phyloP scores from a whole-genome alignment of 1,140 invertebrate genomes.

The Battus philenor region DNA sequence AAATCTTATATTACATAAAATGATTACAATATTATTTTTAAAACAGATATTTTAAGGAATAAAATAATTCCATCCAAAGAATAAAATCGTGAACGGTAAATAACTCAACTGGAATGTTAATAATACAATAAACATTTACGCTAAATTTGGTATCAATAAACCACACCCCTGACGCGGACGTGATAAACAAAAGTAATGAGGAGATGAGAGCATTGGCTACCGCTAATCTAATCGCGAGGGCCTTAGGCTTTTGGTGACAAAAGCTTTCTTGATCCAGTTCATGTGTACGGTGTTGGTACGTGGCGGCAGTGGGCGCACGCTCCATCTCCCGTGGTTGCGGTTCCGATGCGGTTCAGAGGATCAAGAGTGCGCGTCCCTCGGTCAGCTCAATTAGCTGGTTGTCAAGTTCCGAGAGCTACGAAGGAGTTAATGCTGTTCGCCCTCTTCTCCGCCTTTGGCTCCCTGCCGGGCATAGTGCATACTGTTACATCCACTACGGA shows the following conservation, averaged over 20 bases:
- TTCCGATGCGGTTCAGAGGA: slow-evolving; percentile 52
- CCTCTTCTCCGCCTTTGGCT: slow-evolving; percentile 77
- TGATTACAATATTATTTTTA: slow-evolving; percentile 61
- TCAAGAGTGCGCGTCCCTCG: slow-evolving; percentile 66
- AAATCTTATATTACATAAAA: slow-evolving; percentile 71
- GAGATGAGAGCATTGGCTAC: slow-evolving; percentile 44
- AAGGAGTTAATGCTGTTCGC: slow-evolving; percentile 76
- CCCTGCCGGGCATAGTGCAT: slow-evolving; percentile 44
- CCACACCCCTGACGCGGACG: slow-evolving; percentile 47
- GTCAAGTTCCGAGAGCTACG: slow-evolving; percentile 76
- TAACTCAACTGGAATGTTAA: slow-evolving; percentile 72
- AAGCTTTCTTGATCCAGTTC: slow-evolving; percentile 43
- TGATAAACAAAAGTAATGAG: slow-evolving; percentile 37
- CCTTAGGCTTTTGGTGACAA: slow-evolving; percentile 19
- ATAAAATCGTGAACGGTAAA: slow-evolving; percentile 62
- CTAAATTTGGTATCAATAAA: slow-evolving; percentile 71
- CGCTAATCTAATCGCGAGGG: slow-evolving; percentile 17
- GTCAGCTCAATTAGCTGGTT: slow-evolving; percentile 71
- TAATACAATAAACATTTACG: slow-evolving; percentile 56
- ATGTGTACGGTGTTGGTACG: slow-evolving; percentile 32
- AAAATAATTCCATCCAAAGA: slow-evolving; percentile 56
- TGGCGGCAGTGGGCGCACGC: slow-evolving; percentile 26
- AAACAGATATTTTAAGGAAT: slow-evolving; percentile 46
- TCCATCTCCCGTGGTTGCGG: slow-evolving; percentile 36
- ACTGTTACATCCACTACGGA: slow-evolving; percentile 17